Evolutionary conservation across 2,888 invertebrate species (phyloP).

Genomic region (Conistra vaccinii): DNA sequence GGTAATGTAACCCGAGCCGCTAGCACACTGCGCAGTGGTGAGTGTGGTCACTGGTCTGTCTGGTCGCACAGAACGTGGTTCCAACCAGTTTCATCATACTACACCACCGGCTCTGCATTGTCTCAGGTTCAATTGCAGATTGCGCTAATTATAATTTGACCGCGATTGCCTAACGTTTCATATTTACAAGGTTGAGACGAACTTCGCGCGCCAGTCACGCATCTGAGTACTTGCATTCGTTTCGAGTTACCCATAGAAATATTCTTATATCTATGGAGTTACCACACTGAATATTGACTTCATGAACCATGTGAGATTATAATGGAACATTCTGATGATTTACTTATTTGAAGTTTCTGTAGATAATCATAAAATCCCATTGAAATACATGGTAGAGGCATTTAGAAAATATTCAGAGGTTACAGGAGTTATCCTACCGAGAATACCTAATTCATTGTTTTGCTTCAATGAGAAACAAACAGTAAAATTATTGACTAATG

Average conservation of each 20-base stretch:
- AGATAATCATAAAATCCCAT: not conserved
- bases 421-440: not conserved
- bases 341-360: conserved; percentile 1
- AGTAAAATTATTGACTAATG: not conserved
- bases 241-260: too few species aligned
- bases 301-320: not conserved
- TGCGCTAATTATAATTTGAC: conserved; percentile 39
- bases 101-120: conserved; percentile 1
- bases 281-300: not conserved
- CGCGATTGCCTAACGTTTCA: conserved; percentile 37
- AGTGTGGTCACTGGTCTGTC: too few species aligned
- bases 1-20: conserved; percentile 5
- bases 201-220: conserved; percentile 16
- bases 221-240: not conserved
- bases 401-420: not conserved
- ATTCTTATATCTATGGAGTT: too few species aligned
- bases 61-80: not conserved
- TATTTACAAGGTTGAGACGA: conserved; percentile 47
- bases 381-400: not conserved
- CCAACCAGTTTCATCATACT: conserved; percentile 4
- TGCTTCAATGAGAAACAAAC: not conserved
- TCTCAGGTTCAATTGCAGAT: conserved; percentile 27
- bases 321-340: not conserved
- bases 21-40: conserved; percentile 1
- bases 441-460: not conserved